Evolutionary conservation across 1,140 invertebrate genomes (phyloP), one percentile per base, ranked within the genome.

Genomic region (Onthophagus taurus): DNA sequence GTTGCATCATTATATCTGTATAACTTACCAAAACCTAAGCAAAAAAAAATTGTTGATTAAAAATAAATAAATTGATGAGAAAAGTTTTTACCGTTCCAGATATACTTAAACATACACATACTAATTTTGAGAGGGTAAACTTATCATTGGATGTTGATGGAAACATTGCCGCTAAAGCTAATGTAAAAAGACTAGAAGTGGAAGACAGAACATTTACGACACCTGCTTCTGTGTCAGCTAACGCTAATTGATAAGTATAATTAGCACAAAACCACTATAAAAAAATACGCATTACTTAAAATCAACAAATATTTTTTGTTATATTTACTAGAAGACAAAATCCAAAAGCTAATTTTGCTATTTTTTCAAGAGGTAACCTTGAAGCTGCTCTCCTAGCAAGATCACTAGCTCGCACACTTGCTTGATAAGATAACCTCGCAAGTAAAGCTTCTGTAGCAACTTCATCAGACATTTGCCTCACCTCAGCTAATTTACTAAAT

Each of bases 401-500:
- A 60, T 85, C 81, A 39, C 78, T 74, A 26, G 84, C 85, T 49
- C 83, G 65, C 24, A 89, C 51, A 50, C 78, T 85, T 0, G 86
- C 82, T 53, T 83, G 75, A 67, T 90, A 91, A n/a, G 85, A 88
- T 11, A 92, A 69, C 24, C 89, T 69, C 1, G 89, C 85, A 53
- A 90, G 67, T 41, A 88, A 61, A 17, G 88, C 87, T 57, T 91
- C 88, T 5, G 82, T 81, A 11, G 88, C 89, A 63, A 89, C 83
- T 31, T 71, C 71, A 44, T 89, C 84, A 0, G 81, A 83, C 77
- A 87, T 80, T 51, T 86, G 82, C 4, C 81, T 69, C 3, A 86
- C 83, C 70, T 93, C 88, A 20, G 85, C 87, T 45, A 92, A 61
- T 67, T 87, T 88, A 58, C 77, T 89, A 60, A 92, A 93, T 54